Evolutionary conservation across 92 coral and sea anemone species (phyloP), one percentile per base, ranked within the genome.

Genomic region (Palythoa grandiflora): DNA sequence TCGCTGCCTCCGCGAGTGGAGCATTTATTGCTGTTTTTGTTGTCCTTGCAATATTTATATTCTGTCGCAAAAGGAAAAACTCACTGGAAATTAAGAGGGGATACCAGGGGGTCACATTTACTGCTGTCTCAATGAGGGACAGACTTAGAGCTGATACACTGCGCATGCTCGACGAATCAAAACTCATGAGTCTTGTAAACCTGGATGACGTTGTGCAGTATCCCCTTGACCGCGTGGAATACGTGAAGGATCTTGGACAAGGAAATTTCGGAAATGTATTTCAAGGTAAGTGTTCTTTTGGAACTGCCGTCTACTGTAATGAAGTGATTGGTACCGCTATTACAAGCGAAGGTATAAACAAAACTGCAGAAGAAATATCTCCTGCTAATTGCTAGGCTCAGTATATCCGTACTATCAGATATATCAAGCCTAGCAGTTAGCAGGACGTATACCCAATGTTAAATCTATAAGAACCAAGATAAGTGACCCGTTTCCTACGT

Each of bases 251-350:
- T 88, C 90, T 97, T 73, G 99, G 99, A 35, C 96, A 96, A 72
- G 99, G 99, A 36, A 96, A 97, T 77, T 97, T 97, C 84, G 99
- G 99, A 28, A 93, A 93, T 52, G 99, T 97, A 0, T 95, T 97
- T 79, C 91, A 95, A 80, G 99, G 99, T 97, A 87, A 28, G 50
- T 44, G 50, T 4, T 1, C 50, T 44, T 8, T 0, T 8, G 50
- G 50, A 44, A 44, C 50, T 44, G 5, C 50, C 0, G 7, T 44
- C 50, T 44, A 44, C 50, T 44, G 6, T 44, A 44, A 44, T 44
- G 2, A 44, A 44, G 50, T 0, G 50, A 8, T 44, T 44, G 1
- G 50, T 44, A 44, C 50, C 3, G 6, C 48, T 28, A 28, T 28
- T 28, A 28, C 28, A 28, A 28, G 28, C 28, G 28, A 28, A 28